Evolutionary conservation across 2,888 invertebrate genomes (phyloP).

Genomic region (Girardia tigrina): DNA sequence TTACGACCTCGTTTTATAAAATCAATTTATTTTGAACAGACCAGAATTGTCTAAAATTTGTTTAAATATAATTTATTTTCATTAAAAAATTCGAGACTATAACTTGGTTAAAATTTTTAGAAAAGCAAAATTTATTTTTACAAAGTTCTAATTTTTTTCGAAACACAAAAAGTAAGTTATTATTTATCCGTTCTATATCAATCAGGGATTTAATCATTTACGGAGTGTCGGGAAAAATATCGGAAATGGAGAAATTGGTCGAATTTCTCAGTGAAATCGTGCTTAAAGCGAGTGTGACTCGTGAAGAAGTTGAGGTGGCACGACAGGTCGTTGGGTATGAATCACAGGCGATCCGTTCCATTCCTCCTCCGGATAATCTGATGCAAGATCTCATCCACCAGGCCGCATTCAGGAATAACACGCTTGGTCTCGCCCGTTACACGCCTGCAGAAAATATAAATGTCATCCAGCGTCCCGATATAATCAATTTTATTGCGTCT

Average conservation of each 20-base stretch:
- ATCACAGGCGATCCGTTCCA: conserved; percentile 71
- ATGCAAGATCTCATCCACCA: conserved; percentile 92
- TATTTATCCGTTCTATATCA: no score
- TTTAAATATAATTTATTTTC: no score
- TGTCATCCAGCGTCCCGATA: conserved; percentile 61
- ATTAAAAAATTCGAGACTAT: no score
- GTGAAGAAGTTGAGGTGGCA: conserved; percentile 68
- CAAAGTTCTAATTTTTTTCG: no score
- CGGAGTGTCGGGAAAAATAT: conserved; percentile 80
- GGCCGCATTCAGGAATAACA: conserved; percentile 84
- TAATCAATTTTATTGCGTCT: conserved; percentile 72
- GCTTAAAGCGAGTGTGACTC: conserved; percentile 65
- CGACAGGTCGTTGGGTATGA: conserved; percentile 75
- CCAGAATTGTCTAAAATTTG: no score
- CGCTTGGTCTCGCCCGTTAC: conserved; percentile 81
- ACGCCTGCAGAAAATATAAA: conserved; percentile 67
- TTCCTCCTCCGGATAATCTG: conserved; percentile 84
- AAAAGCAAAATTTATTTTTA: no score
- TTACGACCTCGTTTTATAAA: no score
- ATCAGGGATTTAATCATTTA: conserved; percentile 84
- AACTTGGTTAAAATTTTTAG: no score
- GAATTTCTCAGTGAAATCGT: conserved; percentile 79
- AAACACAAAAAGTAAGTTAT: no score
- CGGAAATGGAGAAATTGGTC: conserved; percentile 68
- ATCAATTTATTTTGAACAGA: no score